These are phyloP conservation scores for Remorina albescens DNA, from an alignment of 2,797 vertebrate genomes.

Conservation along the genomic window DNA sequence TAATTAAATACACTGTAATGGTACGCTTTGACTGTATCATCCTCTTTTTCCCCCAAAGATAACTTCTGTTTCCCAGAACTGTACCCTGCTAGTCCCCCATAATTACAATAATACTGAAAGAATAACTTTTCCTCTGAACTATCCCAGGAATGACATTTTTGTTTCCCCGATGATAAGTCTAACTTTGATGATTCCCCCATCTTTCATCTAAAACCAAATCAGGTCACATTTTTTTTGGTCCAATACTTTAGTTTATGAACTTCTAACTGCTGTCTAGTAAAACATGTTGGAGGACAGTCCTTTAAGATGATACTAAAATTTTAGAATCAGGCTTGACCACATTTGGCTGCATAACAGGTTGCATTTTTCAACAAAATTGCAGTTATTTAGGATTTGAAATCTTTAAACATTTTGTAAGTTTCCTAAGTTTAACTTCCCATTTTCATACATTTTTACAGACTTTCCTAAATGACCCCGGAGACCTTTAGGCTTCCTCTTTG, in stretches of 20 bases:
- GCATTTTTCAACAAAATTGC: not conserved
- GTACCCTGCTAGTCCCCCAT: not conserved
- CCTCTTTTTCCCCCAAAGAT: not conserved
- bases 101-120: not conserved
- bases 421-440: conserved; percentile 8
- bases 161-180: no score
- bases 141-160: no score
- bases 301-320: no score
- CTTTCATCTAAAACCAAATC: no score
- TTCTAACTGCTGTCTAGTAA: not conserved
- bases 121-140: not conserved
- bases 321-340: not conserved
- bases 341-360: not conserved
- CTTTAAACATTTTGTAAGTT: not conserved
- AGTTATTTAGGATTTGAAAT: not conserved
- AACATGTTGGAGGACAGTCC: no score
- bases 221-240: not conserved
- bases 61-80: not conserved
- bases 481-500: conserved; percentile 43
- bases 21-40: not conserved
- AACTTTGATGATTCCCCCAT: no score
- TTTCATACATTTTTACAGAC: conserved; percentile 6
- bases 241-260: not conserved
- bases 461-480: not conserved
- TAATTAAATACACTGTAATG: not conserved